Percentiles rank a stretch among this genome's conserved stretches.
These are phyloP conservation scores for Tetrax tetrax DNA, from an alignment of 2,113 vertebrate genomes.

Conservation along the genomic window DNA sequence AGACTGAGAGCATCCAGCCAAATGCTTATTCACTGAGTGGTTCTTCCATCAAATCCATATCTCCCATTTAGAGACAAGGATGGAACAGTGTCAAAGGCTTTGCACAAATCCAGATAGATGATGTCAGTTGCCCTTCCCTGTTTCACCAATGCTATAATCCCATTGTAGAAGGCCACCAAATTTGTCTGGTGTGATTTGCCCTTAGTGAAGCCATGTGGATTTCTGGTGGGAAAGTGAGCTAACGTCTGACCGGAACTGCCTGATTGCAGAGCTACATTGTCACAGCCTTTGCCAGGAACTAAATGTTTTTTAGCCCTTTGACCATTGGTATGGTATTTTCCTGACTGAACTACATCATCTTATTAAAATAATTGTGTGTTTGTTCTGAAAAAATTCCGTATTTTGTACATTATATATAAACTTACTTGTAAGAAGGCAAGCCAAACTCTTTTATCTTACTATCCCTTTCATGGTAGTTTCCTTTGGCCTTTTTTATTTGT, in stretches of 20 bases:
- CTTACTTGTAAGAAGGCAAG: not conserved
- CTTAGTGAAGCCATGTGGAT: not conserved
- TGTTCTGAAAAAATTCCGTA: not conserved
- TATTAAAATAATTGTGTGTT: slow-evolving; percentile 6
- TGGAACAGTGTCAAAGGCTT: no score
- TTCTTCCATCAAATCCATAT: no score
- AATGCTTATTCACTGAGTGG: no score
- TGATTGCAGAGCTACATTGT: not conserved
- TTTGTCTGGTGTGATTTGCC: no score
- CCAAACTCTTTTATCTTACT: slow-evolving; percentile 3
- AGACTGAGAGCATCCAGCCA: no score
- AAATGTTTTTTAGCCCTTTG: not conserved
- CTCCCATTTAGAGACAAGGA: no score
- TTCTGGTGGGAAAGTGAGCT: not conserved
- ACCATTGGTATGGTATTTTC: not conserved
- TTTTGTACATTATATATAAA: not conserved
- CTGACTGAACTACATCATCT: not conserved
- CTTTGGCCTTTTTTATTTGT: slow-evolving; percentile 20
- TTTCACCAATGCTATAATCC: no score
- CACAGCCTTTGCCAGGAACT: not conserved
- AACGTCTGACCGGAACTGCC: not conserved
- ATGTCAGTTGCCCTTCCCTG: no score
- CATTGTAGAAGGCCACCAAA: no score
- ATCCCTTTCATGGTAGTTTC: slow-evolving; percentile 22
- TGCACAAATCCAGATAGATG: no score